Base-by-base conservation (phyloP, 2,888 invertebrate species). In the Synanthedon formicaeformis region DNA sequence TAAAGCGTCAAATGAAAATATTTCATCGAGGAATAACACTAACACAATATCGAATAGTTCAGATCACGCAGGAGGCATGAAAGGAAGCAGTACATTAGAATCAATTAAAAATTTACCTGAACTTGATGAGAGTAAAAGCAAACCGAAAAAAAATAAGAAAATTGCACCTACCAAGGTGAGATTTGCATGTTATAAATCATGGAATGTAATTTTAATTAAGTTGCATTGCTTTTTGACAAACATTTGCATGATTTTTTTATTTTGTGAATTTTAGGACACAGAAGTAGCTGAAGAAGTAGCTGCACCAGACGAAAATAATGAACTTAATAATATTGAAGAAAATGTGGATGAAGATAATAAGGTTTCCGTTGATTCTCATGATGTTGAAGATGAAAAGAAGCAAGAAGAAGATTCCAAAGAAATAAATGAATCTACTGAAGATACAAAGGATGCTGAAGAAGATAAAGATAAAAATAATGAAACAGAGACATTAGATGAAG, bases 21-120 rank as follows among this genome's bases (percentile, higher is more conserved):
- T 86, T 61, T 88, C 88, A 11, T 80, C 83, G 40, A 83, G 82
- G 69, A 83, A 76, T 55, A 81, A 75, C 54, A 86, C 87, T 41
- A 79, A 78, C 48, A 88, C 81, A 23, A 61, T 73, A 54, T 82
- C 84, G 53, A 83, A 84, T 58, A 78, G 67, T 55, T 71, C 73
- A 57, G 80, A 81, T 59, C 67, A 64, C 54, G 65, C 66, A 41
- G 69, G 69, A 57, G 67, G 60, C 18, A 81, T 87, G 81, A 87
- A 83, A 71, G 70, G 75, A 58, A 86, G 86, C 64, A 86, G 78
- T 61, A 86, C 86, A 55, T 81, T 82, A 58, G 87, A 86, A 58
- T 66, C 81, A 23, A 87, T 86, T 53, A 81, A 78, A 66, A 71
- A 71, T 62, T 78, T 86, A 57, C 85, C 83, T 57, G 87, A 83